Base-by-base conservation (phyloP, 1,140 invertebrate genomes). In the Lasaia peninsularis region DNA sequence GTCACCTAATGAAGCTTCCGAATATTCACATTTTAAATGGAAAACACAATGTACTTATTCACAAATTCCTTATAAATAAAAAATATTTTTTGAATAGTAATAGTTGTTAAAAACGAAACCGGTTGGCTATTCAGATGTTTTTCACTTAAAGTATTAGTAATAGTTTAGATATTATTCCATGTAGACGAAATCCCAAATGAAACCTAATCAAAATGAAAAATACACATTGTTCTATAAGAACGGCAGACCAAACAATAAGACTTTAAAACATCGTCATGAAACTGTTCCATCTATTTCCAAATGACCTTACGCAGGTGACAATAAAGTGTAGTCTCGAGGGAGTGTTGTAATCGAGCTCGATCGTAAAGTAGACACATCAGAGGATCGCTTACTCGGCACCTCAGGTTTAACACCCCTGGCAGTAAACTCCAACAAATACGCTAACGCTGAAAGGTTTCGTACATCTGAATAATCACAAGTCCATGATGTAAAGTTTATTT, bases 281-380 rank as follows among this genome's bases (percentile, higher is more conserved):
- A 21, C 40, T 18, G 11, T 48, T 48, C 40, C 40, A 48, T 48
- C 40, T 48, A 69, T 70, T 73, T 70, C 51, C 56, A 61, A 77
- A 80, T 74, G 67, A 70, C 78, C 78, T 84, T 80, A 80, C 73
- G 76, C 79, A 85, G 81, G 78, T 82, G 75, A 71, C 74, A 70
- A 78, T 83, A 83, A 83, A 82, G 57, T 56, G 50, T 40, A 49
- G 66, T 60, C 73, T 70, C 74, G 35, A 32, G 69, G 70, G 73
- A 63, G 53, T 55, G 44, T 56, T 58, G 74, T 74, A 73, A 77
- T 75, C 79, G 65, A 52, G 58, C 50, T 49, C 62, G 66, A 59
- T 82, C 81, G 81, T 85, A 85, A 85, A 83, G 58, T 59, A 69
- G 54, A 57, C 63, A 69, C 73, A 76, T 72, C 71, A 69, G 49